Evolutionary conservation across 2,888 invertebrate genomes (phyloP), one percentile per base, ranked within the genome.

Genomic region (Protophormia terraenovae): DNA sequence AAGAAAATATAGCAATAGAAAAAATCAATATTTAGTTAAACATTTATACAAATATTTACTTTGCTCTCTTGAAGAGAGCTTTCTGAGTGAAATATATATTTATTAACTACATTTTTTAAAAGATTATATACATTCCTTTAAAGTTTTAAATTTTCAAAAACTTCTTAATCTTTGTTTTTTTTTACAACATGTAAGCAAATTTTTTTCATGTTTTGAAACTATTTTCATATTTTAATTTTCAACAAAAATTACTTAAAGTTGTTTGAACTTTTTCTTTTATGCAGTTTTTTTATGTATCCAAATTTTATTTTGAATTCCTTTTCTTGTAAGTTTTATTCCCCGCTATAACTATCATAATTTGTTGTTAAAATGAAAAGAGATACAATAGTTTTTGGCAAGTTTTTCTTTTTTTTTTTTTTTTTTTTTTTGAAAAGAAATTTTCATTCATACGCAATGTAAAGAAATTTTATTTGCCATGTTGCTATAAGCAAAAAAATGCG

Each of bases 261-360:
- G 58, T 69, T 47, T 67, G 32, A 69, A 69, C 69, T 69, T 50
- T 22, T 69, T 45, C 16, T 29, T 72, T 71, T 14, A 27, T 58
- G 58, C 3, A 41, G 24, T 58, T 19, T 41, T 27, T 41, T 27
- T 14, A 16, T 35, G 3, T 55, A 19, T 62, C 6, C 6, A 60
- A 7, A 35, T 6, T 55, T 38, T n/a, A n/a, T 16, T 5, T 50
- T 10, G 14, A 19, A 14, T 41, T 41, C n/a, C 10, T 19, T 66
- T 10, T 29, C 47, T 24, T 38, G 4, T n/a, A 41, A 14, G n/a
- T 41, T n/a, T 41, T 41, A 41, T n/a, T 41, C n/a, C 27, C 66
- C 29, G 7, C 19, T 53, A n/a, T 27, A 38, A 38, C 7, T 50
- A 32, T 35, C 32, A 32, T 35, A 50, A 32, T 50, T 50, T 67